Conservation (phyloP, 2,888 invertebrate genomes). For the Branchinecta sandiegonensis region DNA sequence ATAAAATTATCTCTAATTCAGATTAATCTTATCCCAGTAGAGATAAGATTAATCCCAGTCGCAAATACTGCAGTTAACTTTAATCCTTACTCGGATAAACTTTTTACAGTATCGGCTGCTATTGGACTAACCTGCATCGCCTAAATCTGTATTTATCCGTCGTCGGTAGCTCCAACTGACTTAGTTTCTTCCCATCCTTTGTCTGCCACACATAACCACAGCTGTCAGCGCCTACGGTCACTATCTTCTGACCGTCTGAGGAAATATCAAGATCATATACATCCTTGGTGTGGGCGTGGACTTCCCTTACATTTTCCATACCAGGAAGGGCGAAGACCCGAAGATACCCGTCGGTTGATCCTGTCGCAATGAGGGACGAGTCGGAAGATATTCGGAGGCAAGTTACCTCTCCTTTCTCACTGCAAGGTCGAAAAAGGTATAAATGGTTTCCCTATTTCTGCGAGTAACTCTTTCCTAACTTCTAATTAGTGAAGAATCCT, state of each 20-base stretch:
- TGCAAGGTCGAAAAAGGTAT: conserved; percentile 28
- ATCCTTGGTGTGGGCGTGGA: conserved; percentile 71
- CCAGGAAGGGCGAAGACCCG: conserved; percentile 79
- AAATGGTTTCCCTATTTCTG: no score
- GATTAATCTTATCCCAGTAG: no score
- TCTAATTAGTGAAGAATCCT: no score
- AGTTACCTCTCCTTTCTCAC: conserved; percentile 66
- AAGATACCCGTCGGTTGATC: conserved; percentile 74
- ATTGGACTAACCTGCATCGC: conserved; percentile 50
- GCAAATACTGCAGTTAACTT: no score
- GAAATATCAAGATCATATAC: conserved; percentile 88
- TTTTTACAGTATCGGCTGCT: no score
- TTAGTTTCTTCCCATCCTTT: conserved; percentile 47
- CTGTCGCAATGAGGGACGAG: conserved; percentile 70
- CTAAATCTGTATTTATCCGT: conserved; percentile 69
- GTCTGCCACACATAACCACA: conserved; percentile 65
- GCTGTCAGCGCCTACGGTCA: conserved; percentile 76
- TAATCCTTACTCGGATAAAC: no score
- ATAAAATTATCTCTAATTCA: no score
- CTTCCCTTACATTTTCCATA: conserved; percentile 50
- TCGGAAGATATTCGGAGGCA: conserved; percentile 63
- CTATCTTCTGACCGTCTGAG: conserved; percentile 53
- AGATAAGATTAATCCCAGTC: no score
- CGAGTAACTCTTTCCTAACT: no score
- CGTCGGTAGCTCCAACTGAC: conserved; percentile 57